Evolutionary conservation across 2,113 vertebrate genomes (phyloP), one percentile per base, ranked within the genome.

Genomic region (Greenwoodochromis staneri): DNA sequence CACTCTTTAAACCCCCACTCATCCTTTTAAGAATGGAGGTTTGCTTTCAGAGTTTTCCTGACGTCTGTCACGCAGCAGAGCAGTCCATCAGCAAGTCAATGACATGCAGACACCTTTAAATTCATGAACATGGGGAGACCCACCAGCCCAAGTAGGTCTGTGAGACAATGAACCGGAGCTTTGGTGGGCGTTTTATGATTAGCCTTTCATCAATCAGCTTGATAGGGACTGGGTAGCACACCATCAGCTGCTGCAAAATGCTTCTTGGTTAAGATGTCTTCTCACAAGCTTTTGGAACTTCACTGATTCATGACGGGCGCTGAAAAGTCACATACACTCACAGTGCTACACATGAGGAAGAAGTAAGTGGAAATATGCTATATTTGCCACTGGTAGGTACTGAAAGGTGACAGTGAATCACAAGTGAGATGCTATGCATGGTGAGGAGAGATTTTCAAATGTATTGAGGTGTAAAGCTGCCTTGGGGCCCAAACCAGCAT

Each of bases 81-180:
- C 94, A 90, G 90, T 96, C 94, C 94, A 96, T 97, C 97, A 97
- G 69, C 49, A 36, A 90, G 84, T 89, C 85, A 80, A 29, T 96
- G 96, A 95, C 95, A 92, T 13, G 36, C 29, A 47, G 90, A 92
- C 89, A 88, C 90, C 92, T 94, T 96, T 93, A 92, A 95, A 94
- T 95, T 93, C 85, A 76, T 92, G 91, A 88, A 88, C 84, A 93
- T 81, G 85, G 89, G 91, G 92, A 88, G 87, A 92, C 91, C 94
- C 88, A 80, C 29, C 88, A 24, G 47, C 76, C 86, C 53, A 61
- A 93, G 88, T 87, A 88, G 88, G 89, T 66, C 80, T 89, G 87
- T 91, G 88, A 92, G 91, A 93, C 90, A 40, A 71, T 87, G 83
- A 88, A 88, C 85, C 45, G 27, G 84, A 89, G 81, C 85, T 89